phyloP scores from a whole-genome alignment of 2,888 invertebrate genomes.

The Phaedon cochleariae region DNA sequence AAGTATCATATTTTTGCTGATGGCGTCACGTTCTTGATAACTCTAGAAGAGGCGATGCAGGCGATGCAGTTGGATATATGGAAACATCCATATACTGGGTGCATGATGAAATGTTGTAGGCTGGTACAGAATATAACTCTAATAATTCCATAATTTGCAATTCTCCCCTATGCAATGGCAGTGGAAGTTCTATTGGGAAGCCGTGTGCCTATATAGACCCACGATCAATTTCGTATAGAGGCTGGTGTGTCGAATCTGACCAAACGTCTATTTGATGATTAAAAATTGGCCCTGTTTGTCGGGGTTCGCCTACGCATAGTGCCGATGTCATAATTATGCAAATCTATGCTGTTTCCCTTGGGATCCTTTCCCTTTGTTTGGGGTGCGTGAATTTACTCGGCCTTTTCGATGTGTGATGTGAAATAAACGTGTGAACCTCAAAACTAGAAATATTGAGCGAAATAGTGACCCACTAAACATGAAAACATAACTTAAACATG shows the following conservation, averaged over 20 bases:
- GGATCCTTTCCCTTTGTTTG: background rate
- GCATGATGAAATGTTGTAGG: too few species aligned
- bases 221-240: conserved; percentile 14
- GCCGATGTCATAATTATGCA: conserved; percentile 33
- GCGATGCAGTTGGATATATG: too few species aligned
- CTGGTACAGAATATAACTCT: too few species aligned
- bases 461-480: too few species aligned
- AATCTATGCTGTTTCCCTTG: conserved; percentile 26
- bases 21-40: too few species aligned
- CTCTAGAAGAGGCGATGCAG: too few species aligned
- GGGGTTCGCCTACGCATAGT: conserved; percentile 27
- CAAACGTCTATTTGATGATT: conserved; percentile 37
- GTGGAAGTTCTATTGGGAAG: background rate
- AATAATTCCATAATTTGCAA: background rate
- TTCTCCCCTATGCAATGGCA: background rate
- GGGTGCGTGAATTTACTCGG: background rate
- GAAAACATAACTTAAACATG: too few species aligned
- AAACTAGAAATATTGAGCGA: too few species aligned
- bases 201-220: conserved; percentile 4
- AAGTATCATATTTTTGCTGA: too few species aligned
- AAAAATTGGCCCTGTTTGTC: conserved; percentile 35
- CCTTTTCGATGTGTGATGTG: background rate
- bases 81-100: too few species aligned
- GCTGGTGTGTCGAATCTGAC: conserved; percentile 37
- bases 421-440: background rate